Evolutionary conservation across 2,113 vertebrate genomes (phyloP), one percentile per base, ranked within the genome.

Genomic region (Ammodytes marinus): DNA sequence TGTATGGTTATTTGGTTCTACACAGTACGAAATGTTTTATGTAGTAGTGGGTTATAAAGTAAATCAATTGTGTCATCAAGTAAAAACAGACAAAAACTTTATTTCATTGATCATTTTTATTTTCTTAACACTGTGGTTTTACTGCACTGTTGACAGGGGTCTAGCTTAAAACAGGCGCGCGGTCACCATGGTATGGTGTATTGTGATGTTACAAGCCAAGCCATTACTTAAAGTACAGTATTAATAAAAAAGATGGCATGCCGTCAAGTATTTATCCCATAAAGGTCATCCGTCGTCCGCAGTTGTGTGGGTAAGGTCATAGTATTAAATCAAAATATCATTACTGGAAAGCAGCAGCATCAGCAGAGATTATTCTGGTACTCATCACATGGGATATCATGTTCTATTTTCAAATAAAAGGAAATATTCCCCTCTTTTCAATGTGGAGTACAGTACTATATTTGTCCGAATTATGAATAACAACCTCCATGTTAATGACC

Each of bases 161-260:
- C 47, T 13, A 42, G 57, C 72, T 86, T 66, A 69, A 63, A 61
- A 59, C 27, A 61, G 1, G 19, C 27, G 46, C 4, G 4, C n/a
- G 59, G 58, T 84, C 17, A 47, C 12, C 47, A 49, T 54, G 45
- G 37, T 37, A 11, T 43, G 40, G 40, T 19, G 68, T 4, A 35
- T 39, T 50, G 27, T 72, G 6, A 69, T 47, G 19, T 66, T 43
- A 81, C 15, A 81, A 60, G 67, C 55, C 8, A 82, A 69, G 68
- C 63, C 69, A 76, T 82, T 78, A 55, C 71, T 27, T 81, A 7
- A 64, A 64, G 54, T 67, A 55, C 53, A 70, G 27, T 68, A 82
- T 55, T 86, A 60, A 70, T 82, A 76, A 45, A 57, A 80, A 67
- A 82, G 15, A 79, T 87, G 71, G 59, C 64, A 77, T 69, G 7